Evolutionary conservation across 2,888 invertebrate species (phyloP).

Genomic region (Itoplectis maculator): DNA sequence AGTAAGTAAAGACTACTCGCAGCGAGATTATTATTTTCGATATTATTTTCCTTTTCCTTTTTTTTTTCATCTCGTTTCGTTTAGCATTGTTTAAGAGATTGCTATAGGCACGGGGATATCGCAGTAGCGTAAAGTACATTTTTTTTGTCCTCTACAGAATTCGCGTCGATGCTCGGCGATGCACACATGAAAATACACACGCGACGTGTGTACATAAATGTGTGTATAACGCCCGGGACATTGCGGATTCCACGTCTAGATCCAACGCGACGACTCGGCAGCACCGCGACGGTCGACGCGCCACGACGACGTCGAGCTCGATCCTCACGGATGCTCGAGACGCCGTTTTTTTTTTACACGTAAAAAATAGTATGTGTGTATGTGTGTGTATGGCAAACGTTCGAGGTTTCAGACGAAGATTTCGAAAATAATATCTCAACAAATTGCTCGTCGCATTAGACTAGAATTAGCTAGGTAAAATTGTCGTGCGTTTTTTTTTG

Average conservation of each 20-base stretch:
- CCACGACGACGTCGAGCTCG: too few species aligned
- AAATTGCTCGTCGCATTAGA: slow-evolving; percentile 33
- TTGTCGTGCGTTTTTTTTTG: slow-evolving; percentile 18
- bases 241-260: neutral
- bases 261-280: too few species aligned
- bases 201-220: neutral
- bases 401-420: slow-evolving; percentile 1
- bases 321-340: slow-evolving; percentile 1
- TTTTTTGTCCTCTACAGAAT: slow-evolving; percentile 6
- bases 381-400: neutral
- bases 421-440: slow-evolving; percentile 45
- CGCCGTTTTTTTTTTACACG: neutral
- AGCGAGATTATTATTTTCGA: slow-evolving; percentile 45
- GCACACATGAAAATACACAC: slow-evolving; percentile 3
- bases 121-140: slow-evolving; percentile 50
- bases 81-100: slow-evolving; percentile 33
- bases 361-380: too few species aligned
- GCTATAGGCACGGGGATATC: slow-evolving; percentile 64
- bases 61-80: neutral
- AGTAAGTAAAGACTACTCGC: slow-evolving; percentile 27
- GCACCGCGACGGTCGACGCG: neutral
- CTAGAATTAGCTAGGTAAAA: slow-evolving; percentile 16
- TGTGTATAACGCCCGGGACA: neutral
- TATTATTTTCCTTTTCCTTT: slow-evolving; percentile 4
- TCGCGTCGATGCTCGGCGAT: slow-evolving; percentile 26